Conservation (phyloP, 2,113 vertebrate species). For the Oriolus oriolus region DNA sequence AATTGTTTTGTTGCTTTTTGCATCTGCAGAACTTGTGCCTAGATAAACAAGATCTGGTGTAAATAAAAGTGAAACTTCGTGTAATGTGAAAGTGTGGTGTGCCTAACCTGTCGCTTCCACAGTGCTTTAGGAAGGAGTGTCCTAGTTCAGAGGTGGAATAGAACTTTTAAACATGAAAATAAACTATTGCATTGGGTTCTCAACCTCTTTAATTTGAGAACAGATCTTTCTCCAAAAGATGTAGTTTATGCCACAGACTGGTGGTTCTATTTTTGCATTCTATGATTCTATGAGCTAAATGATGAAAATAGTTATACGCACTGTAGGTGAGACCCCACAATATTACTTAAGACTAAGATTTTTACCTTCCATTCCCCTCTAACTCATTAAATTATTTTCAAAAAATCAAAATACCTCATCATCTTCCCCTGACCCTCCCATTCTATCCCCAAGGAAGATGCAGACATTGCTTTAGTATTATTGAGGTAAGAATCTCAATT, state of each 20-base stretch:
- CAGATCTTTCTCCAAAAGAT: not conserved
- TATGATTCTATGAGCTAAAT: not conserved
- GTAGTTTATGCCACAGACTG: not conserved
- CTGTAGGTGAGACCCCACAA: not conserved
- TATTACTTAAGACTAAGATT: not conserved
- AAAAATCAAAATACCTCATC: not conserved
- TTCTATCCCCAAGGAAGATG: not conserved
- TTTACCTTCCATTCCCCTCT: not conserved
- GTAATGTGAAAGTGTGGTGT: not conserved
- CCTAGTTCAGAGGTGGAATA: not conserved
- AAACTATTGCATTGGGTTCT: not conserved
- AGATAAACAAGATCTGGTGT: not conserved
- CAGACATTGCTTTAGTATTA: not conserved
- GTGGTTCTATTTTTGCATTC: not conserved
- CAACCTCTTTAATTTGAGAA: not conserved
- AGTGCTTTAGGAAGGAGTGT: not conserved
- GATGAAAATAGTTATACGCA: not conserved
- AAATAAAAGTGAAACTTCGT: not conserved
- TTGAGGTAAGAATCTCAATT: not conserved
- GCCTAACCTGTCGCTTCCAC: not conserved
- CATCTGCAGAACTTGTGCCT: not conserved
- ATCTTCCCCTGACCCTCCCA: not conserved
- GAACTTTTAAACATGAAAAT: not conserved
- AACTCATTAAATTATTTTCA: not conserved
- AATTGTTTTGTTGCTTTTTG: not conserved